Evolutionary conservation across 2,888 invertebrate species (phyloP).

Genomic region (Nemotelus nigrinus): DNA sequence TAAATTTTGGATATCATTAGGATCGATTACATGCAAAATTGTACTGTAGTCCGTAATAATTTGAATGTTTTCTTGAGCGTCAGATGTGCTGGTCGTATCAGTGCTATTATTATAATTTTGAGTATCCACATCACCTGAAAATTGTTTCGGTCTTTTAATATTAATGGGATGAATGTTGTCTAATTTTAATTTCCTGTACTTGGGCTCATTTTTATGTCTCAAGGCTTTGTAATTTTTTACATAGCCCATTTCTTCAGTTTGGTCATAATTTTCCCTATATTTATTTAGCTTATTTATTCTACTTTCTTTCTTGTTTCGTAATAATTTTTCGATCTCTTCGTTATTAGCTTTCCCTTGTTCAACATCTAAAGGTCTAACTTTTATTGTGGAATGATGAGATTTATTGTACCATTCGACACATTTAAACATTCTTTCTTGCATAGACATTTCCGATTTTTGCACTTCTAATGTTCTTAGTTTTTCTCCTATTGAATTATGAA

Average conservation of each 20-base stretch:
- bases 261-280: neutral
- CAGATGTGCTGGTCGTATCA: conserved; percentile 7
- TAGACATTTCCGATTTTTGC: conserved; percentile 31
- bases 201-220: conserved; percentile 50
- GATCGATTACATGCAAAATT: conserved; percentile 29
- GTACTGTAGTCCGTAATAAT: conserved; percentile 43
- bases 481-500: conserved; percentile 17
- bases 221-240: conserved; percentile 47
- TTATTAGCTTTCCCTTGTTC: conserved; percentile 34
- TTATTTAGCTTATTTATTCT: neutral
- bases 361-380: conserved; percentile 40
- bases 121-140: conserved; percentile 52
- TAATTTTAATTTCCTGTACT: conserved; percentile 41
- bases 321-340: neutral
- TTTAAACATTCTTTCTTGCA: conserved; percentile 41
- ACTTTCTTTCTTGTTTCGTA: neutral
- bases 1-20: conserved; percentile 6
- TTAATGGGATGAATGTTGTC: conserved; percentile 45
- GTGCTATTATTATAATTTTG: conserved; percentile 41
- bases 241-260: conserved; percentile 20
- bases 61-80: conserved; percentile 19
- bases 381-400: conserved; percentile 42
- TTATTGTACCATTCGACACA: conserved; percentile 41
- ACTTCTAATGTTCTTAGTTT: conserved; percentile 33
- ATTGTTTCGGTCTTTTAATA: conserved; percentile 49